Conservation (phyloP, 2,797 vertebrate genomes). For the Phrynocephalus vlangalii region DNA sequence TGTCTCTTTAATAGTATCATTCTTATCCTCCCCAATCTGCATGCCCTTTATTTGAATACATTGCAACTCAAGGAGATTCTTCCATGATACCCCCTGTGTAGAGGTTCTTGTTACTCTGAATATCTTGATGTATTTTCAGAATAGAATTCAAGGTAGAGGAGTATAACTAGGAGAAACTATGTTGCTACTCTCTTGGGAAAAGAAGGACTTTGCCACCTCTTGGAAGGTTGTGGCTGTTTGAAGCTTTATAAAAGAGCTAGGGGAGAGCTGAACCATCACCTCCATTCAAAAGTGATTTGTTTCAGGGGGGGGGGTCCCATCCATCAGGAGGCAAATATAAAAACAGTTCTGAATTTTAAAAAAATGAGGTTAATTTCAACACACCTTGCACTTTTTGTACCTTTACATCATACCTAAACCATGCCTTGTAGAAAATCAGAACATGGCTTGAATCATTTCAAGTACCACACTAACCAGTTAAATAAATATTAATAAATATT, state of each 20-base stretch:
- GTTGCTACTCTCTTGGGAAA: background rate
- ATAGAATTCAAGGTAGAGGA: background rate
- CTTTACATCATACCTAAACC: background rate
- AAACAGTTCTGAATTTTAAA: too few relatives aligned
- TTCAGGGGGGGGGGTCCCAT: background rate
- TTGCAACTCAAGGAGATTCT: too few relatives aligned
- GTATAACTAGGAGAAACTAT: background rate
- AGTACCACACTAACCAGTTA: background rate
- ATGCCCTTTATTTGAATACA: too few relatives aligned
- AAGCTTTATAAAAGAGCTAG: too few relatives aligned
- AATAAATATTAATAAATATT: background rate
- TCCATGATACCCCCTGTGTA: too few relatives aligned
- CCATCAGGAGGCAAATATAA: too few relatives aligned
- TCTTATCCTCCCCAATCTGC: too few relatives aligned
- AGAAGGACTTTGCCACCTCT: background rate
- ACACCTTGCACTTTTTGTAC: background rate
- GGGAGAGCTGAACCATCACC: background rate
- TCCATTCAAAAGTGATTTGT: background rate
- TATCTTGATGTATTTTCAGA: constrained; percentile 29
- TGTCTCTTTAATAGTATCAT: too few relatives aligned
- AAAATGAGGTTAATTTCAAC: too few relatives aligned
- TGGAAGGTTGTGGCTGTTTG: background rate
- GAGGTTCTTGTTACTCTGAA: background rate
- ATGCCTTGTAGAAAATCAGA: background rate
- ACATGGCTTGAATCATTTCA: background rate